Evolutionary conservation across 2,113 vertebrate species (phyloP).

Genomic region (Odontophorus gujanensis): DNA sequence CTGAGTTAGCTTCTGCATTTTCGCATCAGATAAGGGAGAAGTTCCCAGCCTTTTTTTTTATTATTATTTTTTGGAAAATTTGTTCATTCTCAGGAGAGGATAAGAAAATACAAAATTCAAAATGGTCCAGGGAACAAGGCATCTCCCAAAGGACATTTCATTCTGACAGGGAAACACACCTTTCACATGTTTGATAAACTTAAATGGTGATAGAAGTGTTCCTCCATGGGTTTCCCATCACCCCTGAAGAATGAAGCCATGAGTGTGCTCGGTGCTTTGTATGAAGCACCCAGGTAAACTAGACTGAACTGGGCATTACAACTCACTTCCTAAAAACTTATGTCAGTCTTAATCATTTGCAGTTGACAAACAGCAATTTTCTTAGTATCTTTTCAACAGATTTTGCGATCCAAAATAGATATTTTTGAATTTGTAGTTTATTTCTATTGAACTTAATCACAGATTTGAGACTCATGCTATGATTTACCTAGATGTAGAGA

Average conservation of each 20-base stretch:
- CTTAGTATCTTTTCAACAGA: not conserved
- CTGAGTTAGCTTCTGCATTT: conserved; percentile 2
- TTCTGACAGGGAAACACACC: not conserved
- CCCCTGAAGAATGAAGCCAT: not conserved
- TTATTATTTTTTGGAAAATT: not conserved
- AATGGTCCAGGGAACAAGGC: not conserved
- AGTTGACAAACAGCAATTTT: not conserved
- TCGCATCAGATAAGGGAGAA: not conserved
- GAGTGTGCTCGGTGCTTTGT: not conserved
- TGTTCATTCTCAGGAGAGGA: not conserved
- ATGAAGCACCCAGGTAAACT: not conserved
- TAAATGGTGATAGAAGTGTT: not conserved
- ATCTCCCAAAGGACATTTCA: not conserved
- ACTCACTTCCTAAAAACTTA: not conserved
- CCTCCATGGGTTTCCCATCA: not conserved
- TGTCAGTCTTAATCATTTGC: not conserved
- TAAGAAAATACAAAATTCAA: not conserved
- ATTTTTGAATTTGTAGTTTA: not conserved
- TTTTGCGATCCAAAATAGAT: not conserved
- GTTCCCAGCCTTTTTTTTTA: not conserved
- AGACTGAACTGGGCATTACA: not conserved
- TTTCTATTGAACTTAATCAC: not conserved
- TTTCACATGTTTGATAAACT: not conserved
- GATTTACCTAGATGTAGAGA: not conserved
- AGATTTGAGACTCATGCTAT: not conserved